Percentiles rank a stretch among this genome's conserved stretches.
Evolutionary conservation across 2,113 vertebrate species (phyloP).

Genomic region (Prolemur simus): DNA sequence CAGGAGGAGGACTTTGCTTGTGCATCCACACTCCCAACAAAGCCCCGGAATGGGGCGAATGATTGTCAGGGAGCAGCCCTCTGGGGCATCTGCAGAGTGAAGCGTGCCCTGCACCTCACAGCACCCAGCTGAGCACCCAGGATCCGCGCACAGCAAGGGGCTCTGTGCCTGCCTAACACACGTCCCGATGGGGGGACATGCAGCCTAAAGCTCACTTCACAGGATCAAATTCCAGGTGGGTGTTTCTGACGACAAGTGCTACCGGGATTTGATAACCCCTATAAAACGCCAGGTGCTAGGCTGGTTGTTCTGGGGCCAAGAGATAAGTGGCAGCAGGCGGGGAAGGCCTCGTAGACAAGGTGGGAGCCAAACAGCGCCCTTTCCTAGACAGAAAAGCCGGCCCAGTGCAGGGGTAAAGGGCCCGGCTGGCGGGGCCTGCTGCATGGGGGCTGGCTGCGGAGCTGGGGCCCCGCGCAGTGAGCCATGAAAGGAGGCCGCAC

Average conservation of each 20-base stretch:
- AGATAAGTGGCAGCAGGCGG: background rate
- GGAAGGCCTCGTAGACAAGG: accelerated
- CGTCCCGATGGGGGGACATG: too few species aligned
- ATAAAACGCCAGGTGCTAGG: background rate
- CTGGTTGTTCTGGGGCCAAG: background rate
- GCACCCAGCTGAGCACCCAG: background rate
- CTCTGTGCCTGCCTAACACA: background rate
- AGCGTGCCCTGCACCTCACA: background rate
- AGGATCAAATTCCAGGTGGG: background rate
- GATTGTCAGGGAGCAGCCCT: background rate
- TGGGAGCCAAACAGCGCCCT: too few species aligned
- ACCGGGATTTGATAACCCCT: background rate
- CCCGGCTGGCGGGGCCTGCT: background rate
- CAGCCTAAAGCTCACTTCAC: too few species aligned
- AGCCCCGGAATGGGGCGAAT: background rate
- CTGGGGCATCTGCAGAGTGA: accelerated
- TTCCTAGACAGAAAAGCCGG: background rate
- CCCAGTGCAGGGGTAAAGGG: accelerated
- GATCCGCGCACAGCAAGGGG: background rate
- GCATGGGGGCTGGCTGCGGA: accelerated
- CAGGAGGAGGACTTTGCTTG: too few species aligned
- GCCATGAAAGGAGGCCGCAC: background rate
- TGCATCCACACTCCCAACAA: background rate
- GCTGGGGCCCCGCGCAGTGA: accelerated
- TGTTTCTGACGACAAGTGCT: background rate